Evolutionary conservation across 2,113 vertebrate species (phyloP).

Genomic region (Stigmatopora nigra): DNA sequence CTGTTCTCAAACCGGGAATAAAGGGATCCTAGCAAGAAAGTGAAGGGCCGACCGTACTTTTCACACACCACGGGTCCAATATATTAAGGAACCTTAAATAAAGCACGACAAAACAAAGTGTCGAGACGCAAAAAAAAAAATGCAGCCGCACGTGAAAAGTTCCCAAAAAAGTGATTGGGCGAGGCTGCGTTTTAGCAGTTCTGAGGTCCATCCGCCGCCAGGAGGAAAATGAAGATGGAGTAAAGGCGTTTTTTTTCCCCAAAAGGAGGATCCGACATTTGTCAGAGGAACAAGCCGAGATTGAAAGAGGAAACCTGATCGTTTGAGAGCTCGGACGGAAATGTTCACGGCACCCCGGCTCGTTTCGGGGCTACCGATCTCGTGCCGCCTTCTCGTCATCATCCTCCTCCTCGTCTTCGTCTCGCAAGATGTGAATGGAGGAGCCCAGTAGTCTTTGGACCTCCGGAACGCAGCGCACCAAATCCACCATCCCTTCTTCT

Average conservation of each 20-base stretch:
- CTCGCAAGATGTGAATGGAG: constrained; percentile 66
- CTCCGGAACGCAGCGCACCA: constrained; percentile 88
- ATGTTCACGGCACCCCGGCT: constrained; percentile 15
- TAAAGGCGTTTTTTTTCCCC: background rate
- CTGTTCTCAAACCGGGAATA: constrained; percentile 62
- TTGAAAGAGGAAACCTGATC: constrained; percentile 68
- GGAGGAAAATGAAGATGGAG: background rate
- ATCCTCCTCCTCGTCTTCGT: constrained; percentile 42
- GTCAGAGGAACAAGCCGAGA: constrained; percentile 53
- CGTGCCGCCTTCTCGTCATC: constrained; percentile 30
- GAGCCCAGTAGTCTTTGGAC: constrained; percentile 89
- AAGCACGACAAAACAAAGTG: constrained; percentile 70
- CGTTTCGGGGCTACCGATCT: constrained; percentile 61
- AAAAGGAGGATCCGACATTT: background rate
- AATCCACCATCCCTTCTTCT: constrained; percentile 77
- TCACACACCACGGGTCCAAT: constrained; percentile 73
- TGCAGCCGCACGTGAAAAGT: constrained; percentile 16
- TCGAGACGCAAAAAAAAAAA: constrained; percentile 55
- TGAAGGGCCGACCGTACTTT: constrained; percentile 75
- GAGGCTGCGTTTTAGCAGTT: background rate
- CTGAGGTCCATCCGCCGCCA: background rate
- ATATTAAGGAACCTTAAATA: constrained; percentile 81
- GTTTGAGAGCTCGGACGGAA: constrained; percentile 56
- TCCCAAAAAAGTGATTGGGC: background rate
- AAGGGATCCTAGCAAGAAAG: constrained; percentile 69